phyloP scores from a whole-genome alignment of 1,140 invertebrate species.

The Leguminivora glycinivorella region DNA sequence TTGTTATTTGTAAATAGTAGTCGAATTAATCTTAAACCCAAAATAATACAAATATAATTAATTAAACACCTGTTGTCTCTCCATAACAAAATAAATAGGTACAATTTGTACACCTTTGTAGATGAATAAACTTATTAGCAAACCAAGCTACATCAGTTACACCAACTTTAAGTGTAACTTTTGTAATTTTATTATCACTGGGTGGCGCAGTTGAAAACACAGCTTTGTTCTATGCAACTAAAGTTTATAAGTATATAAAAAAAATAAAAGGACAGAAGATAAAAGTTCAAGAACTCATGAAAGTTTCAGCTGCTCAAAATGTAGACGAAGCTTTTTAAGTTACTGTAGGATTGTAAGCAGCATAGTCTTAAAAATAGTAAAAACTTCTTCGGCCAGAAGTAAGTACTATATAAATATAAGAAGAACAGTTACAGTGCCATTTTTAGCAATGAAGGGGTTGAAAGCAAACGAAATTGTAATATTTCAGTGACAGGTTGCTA shows the following conservation, averaged over 20 bases:
- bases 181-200: not conserved
- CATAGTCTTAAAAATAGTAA: not conserved
- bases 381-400: too few relatives aligned
- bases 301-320: not conserved
- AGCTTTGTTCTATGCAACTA: constrained; percentile 5
- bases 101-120: not conserved
- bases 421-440: too few relatives aligned
- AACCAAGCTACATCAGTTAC: not conserved
- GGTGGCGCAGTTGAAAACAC: constrained; percentile 5
- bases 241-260: not conserved
- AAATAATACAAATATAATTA: not conserved
- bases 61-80: not conserved
- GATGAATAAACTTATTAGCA: not conserved
- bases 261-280: constrained; percentile 6
- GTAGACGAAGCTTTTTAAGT: not conserved
- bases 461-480: too few relatives aligned
- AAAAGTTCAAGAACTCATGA: constrained; percentile 7
- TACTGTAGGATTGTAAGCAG: not conserved
- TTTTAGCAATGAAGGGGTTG: too few relatives aligned
- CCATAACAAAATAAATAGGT: not conserved
- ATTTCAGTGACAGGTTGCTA: too few relatives aligned
- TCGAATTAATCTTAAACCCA: too few relatives aligned
- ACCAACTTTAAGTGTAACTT: not conserved
- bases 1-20: too few relatives aligned
- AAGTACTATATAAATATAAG: too few relatives aligned